phyloP scores from a whole-genome alignment of 1,140 invertebrate genomes.

The Linepithema humile region DNA sequence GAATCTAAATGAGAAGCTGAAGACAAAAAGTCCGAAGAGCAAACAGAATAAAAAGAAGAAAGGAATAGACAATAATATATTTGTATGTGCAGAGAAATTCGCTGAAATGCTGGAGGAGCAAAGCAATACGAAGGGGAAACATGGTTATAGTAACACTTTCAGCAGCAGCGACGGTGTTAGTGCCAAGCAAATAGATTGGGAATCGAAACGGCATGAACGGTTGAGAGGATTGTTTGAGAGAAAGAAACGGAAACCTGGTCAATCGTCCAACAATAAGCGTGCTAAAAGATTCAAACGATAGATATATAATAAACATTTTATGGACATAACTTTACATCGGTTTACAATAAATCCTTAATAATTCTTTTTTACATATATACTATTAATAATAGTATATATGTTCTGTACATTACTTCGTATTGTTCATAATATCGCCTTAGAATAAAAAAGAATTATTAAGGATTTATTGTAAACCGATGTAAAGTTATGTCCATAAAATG shows the following conservation, averaged over 20 bases:
- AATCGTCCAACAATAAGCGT: constrained; percentile 51
- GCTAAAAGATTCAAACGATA: constrained; percentile 71
- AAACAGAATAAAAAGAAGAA: constrained; percentile 56
- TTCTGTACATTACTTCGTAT: too few relatives aligned
- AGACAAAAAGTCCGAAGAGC: constrained; percentile 47
- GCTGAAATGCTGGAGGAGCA: constrained; percentile 89
- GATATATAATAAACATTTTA: constrained; percentile 17
- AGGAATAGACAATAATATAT: constrained; percentile 80
- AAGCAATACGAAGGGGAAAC: constrained; percentile 85
- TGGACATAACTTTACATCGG: constrained; percentile 25
- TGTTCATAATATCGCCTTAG: too few relatives aligned
- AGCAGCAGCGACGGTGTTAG: constrained; percentile 88
- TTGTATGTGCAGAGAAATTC: constrained; percentile 91
- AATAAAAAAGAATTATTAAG: too few relatives aligned
- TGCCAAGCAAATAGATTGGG: constrained; percentile 88
- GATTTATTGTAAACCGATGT: too few relatives aligned
- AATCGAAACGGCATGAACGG: constrained; percentile 84
- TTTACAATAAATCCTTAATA: neutral
- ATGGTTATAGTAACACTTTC: constrained; percentile 87
- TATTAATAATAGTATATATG: too few relatives aligned
- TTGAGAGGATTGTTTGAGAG: constrained; percentile 64
- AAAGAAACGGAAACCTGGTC: constrained; percentile 64
- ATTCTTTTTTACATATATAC: too few relatives aligned
- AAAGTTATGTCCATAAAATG: too few relatives aligned
- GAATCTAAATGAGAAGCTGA: constrained; percentile 34